Evolutionary conservation across 2,113 vertebrate species (phyloP).

Genomic region (Mustela nigripes): DNA sequence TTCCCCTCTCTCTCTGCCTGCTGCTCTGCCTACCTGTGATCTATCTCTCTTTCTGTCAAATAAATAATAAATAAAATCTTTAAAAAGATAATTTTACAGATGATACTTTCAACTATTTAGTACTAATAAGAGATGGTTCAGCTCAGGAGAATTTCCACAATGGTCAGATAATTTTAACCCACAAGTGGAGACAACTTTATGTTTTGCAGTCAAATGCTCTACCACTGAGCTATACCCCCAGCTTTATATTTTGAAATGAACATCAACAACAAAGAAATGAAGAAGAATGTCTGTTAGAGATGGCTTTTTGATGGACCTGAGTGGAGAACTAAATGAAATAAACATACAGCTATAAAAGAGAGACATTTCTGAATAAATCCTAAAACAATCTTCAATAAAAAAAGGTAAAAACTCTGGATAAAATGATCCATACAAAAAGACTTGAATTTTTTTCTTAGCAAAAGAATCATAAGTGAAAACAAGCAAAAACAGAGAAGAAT

Average conservation of each 20-base stretch:
- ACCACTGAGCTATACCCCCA: background rate
- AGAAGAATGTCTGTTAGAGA: background rate
- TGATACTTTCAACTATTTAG: background rate
- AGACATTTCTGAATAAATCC: background rate
- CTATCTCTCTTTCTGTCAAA: no score
- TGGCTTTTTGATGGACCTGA: background rate
- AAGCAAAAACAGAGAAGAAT: background rate
- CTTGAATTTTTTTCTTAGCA: background rate
- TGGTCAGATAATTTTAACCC: background rate
- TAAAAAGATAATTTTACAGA: background rate
- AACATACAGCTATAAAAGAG: background rate
- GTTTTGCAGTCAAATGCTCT: background rate
- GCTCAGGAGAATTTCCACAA: background rate
- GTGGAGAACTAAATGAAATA: constrained; percentile 2
- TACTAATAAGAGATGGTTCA: background rate
- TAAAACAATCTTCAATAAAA: background rate
- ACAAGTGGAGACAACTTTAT: background rate
- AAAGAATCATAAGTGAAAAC: background rate
- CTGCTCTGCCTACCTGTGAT: no score
- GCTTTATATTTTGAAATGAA: constrained; percentile 4
- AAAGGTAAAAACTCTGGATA: background rate
- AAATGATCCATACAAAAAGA: background rate
- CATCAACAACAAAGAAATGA: background rate
- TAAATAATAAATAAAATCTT: no score
- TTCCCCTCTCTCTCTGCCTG: no score